Conservation (phyloP, 2,113 vertebrate species). For the Nerophis lumbriciformis region DNA sequence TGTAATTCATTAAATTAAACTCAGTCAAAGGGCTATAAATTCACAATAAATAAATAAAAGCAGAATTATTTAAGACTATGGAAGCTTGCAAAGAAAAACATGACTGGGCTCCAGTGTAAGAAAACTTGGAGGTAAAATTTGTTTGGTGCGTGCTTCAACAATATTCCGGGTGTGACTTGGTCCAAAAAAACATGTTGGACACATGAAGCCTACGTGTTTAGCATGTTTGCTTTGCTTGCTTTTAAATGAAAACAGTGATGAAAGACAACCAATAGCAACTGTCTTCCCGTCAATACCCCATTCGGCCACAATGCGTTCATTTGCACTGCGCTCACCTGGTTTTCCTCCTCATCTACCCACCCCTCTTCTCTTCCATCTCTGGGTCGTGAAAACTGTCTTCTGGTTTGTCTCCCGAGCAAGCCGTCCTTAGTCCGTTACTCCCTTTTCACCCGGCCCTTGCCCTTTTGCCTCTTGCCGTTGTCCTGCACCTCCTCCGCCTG, state of each 20-base stretch:
- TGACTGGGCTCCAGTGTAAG: constrained; percentile 44
- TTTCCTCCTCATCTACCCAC: constrained; percentile 14
- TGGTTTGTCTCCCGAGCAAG: constrained; percentile 46
- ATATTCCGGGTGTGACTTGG: constrained; percentile 36
- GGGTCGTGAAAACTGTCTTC: constrained; percentile 27
- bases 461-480: constrained; percentile 81
- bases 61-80: constrained; percentile 45
- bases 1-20: too few relatives aligned
- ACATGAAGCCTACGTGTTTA: constrained; percentile 40
- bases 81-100: constrained; percentile 43
- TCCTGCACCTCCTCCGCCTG: constrained; percentile 76
- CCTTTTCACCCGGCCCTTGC: constrained; percentile 71
- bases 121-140: constrained; percentile 55
- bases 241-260: constrained; percentile 31
- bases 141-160: constrained; percentile 22
- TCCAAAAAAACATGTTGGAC: constrained; percentile 41
- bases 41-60: not conserved
- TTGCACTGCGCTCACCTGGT: constrained; percentile 16
- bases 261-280: not conserved
- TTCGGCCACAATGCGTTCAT: constrained; percentile 20
- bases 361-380: constrained; percentile 19
- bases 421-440: constrained; percentile 64
- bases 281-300: too few relatives aligned
- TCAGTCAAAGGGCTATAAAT: not conserved
- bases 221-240: constrained; percentile 32